Evolutionary conservation across 64 coral and sea anemone genomes (phyloP).

Genomic region (Actinia tenebrosa): DNA sequence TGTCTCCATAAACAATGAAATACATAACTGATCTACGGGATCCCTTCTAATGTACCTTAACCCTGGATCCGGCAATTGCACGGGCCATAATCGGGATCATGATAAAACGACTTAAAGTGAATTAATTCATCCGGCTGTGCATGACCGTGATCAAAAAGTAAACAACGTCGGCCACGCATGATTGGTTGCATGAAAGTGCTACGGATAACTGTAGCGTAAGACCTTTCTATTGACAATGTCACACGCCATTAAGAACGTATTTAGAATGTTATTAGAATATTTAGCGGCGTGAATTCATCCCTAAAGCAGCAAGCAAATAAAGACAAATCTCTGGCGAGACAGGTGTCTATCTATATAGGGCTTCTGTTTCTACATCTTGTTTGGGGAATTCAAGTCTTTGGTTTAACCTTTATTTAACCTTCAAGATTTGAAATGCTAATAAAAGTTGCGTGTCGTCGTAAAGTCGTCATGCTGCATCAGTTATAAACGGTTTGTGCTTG

Average conservation of each 20-base stretch:
- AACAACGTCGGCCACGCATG: background rate
- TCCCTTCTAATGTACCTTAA: too few species aligned
- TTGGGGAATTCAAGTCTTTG: background rate
- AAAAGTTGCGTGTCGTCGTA: background rate
- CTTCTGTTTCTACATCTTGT: background rate
- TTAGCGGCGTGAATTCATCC: background rate
- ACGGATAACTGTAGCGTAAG: background rate
- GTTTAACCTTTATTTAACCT: conserved; percentile 3
- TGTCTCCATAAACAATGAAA: too few species aligned
- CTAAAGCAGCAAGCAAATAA: conserved; percentile 1
- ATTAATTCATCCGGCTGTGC: background rate
- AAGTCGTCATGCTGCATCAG: background rate
- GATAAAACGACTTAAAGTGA: too few species aligned
- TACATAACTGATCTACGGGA: too few species aligned
- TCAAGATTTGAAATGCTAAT: conserved; percentile 5
- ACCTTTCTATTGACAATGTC: background rate
- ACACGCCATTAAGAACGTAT: conserved; percentile 8
- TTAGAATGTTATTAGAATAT: background rate
- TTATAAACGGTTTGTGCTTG: background rate
- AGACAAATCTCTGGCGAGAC: background rate
- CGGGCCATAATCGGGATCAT: too few species aligned
- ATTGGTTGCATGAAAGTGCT: background rate
- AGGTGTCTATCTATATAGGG: background rate
- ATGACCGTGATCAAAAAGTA: background rate
- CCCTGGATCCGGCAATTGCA: too few species aligned